Evolutionary conservation across 2,797 vertebrate genomes (phyloP).

Genomic region (Phataginus tricuspis): DNA sequence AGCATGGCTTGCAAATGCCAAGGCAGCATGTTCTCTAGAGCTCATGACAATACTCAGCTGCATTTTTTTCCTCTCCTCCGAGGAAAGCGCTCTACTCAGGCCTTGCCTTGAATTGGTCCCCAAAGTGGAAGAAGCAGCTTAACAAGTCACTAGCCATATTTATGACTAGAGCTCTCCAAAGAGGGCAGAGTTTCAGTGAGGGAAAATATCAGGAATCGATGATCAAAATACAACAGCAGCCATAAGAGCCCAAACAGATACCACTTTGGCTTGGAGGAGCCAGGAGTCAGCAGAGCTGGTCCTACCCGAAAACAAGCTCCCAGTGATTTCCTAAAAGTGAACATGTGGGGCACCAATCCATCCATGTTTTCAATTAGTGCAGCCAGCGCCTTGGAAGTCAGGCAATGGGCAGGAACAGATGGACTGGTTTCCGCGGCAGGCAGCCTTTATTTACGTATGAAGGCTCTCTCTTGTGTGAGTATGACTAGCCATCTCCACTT

Average conservation of each 20-base stretch:
- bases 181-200: not conserved
- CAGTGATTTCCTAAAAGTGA: conserved; percentile 47
- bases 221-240: not conserved
- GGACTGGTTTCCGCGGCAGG: conserved; percentile 66
- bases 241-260: not conserved
- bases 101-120: not conserved
- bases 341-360: conserved; percentile 65
- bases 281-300: not conserved
- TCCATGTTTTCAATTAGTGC: conserved; percentile 66
- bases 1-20: not conserved
- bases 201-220: not conserved
- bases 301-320: conserved; percentile 24
- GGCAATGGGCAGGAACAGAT: conserved; percentile 67
- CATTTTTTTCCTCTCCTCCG: not conserved
- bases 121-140: conserved; percentile 20
- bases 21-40: not conserved
- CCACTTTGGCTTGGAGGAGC: not conserved
- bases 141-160: conserved; percentile 1
- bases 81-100: not conserved
- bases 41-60: not conserved
- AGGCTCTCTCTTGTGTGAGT: conserved; percentile 78
- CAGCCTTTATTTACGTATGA: conserved; percentile 76
- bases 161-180: not conserved
- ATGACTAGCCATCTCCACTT: conserved; percentile 70
- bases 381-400: conserved; percentile 58